Evolutionary conservation across 2,113 vertebrate genomes (phyloP).

Genomic region (Chionomys nivalis): DNA sequence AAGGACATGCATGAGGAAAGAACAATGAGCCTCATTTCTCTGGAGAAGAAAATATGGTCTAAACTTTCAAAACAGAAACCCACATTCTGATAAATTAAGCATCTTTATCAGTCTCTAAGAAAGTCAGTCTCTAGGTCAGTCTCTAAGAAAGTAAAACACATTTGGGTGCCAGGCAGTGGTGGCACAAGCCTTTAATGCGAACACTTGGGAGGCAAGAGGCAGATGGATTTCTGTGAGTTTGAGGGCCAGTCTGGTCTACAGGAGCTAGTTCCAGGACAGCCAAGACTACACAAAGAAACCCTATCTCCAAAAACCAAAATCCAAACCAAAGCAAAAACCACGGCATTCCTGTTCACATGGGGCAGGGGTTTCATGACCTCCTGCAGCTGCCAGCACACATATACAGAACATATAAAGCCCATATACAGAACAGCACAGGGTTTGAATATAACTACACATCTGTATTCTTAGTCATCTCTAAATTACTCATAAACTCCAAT

Average conservation of each 20-base stretch:
- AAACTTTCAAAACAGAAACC: not conserved
- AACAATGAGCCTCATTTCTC: not conserved
- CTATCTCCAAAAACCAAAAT: no score
- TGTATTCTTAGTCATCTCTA: not conserved
- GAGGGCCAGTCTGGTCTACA: no score
- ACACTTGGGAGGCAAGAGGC: no score
- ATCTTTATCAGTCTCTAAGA: no score
- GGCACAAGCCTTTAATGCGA: no score
- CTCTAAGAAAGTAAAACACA: constrained; percentile 22
- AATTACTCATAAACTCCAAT: not conserved
- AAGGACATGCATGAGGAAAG: not conserved
- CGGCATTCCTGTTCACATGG: not conserved
- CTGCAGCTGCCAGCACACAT: not conserved
- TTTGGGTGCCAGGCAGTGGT: not conserved
- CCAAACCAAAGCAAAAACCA: no score
- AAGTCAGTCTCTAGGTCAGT: no score
- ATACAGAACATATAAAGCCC: not conserved
- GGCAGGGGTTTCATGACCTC: not conserved
- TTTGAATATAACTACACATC: not conserved
- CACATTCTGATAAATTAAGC: not conserved
- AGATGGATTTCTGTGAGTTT: no score
- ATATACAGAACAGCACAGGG: not conserved
- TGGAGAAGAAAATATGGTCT: not conserved
- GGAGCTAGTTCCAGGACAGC: no score
- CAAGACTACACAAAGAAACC: no score